phyloP scores from a whole-genome alignment of 2,888 invertebrate species.

The Campaea margaritaria region DNA sequence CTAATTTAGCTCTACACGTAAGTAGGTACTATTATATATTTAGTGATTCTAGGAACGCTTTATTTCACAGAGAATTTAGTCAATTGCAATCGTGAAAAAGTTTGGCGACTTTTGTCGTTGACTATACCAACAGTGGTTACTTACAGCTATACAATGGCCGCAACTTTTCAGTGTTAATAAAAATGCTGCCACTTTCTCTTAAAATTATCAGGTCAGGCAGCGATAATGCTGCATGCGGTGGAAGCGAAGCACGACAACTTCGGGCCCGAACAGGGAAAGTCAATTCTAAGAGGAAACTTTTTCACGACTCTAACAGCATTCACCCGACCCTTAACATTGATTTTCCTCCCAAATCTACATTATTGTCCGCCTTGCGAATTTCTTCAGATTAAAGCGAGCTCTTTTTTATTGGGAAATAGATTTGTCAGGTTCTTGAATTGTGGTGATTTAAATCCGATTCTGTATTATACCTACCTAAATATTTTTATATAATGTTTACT shows the following conservation, averaged over 20 bases:
- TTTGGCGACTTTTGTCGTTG: no score
- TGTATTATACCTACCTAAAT: no score
- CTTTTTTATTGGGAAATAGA: background rate
- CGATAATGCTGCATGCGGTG: conserved; percentile 9
- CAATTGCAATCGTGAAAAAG: no score
- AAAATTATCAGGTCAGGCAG: background rate
- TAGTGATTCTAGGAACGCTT: no score
- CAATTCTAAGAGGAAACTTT: conserved; percentile 74
- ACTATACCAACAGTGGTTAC: no score
- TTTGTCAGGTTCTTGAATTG: background rate
- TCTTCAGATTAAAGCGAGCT: conserved; percentile 7
- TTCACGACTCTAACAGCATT: conserved; percentile 60
- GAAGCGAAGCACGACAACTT: conserved; percentile 59
- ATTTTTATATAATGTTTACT: no score
- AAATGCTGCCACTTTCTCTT: background rate
- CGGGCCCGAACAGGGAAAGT: conserved; percentile 72
- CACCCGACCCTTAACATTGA: conserved; percentile 58
- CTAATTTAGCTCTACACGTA: no score
- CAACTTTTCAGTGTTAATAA: no score
- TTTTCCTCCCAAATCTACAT: conserved; percentile 44
- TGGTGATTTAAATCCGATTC: no score
- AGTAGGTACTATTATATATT: no score
- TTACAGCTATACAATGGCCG: no score
- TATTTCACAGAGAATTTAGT: no score
- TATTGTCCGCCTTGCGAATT: conserved; percentile 14